Evolutionary conservation across 2,888 invertebrate species (phyloP).

Genomic region (Trichogramma evanescens): DNA sequence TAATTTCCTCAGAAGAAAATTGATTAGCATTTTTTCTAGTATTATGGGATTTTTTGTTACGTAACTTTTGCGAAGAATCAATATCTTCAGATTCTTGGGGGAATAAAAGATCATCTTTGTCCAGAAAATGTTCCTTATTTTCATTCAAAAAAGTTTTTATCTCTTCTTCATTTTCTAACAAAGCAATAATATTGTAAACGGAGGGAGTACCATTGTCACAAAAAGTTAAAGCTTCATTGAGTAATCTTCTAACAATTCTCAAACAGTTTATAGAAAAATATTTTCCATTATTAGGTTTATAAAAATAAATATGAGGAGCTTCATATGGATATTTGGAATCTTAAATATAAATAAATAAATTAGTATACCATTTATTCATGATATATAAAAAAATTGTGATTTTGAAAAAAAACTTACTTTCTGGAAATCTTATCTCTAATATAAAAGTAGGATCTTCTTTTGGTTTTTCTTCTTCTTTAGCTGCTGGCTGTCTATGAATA

Average conservation of each 20-base stretch:
- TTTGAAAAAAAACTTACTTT: constrained; percentile 40
- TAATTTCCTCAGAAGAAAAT: constrained; percentile 47
- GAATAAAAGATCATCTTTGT: constrained; percentile 50
- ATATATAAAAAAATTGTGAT: constrained; percentile 6
- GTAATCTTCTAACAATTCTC: constrained; percentile 59
- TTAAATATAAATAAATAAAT: constrained; percentile 23
- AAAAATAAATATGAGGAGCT: constrained; percentile 63
- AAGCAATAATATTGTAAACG: constrained; percentile 65
- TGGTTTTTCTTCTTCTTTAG: constrained; percentile 35
- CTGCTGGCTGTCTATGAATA: constrained; percentile 56
- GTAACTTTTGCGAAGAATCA: constrained; percentile 52
- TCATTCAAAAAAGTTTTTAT: constrained; percentile 57
- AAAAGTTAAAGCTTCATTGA: constrained; percentile 61
- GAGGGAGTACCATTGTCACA: constrained; percentile 65
- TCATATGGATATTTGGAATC: constrained; percentile 66
- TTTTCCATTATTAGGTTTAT: constrained; percentile 50
- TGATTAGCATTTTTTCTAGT: constrained; percentile 49
- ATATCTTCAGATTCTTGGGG: constrained; percentile 31
- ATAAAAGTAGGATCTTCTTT: constrained; percentile 50
- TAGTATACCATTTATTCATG: constrained; percentile 6
- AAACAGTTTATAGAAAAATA: constrained; percentile 58
- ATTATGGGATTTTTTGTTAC: constrained; percentile 50
- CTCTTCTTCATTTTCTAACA: constrained; percentile 63
- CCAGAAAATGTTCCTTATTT: constrained; percentile 57
- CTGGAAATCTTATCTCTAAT: constrained; percentile 69